Conservation (phyloP, 2,797 vertebrate genomes). For the Labroides dimidiatus region DNA sequence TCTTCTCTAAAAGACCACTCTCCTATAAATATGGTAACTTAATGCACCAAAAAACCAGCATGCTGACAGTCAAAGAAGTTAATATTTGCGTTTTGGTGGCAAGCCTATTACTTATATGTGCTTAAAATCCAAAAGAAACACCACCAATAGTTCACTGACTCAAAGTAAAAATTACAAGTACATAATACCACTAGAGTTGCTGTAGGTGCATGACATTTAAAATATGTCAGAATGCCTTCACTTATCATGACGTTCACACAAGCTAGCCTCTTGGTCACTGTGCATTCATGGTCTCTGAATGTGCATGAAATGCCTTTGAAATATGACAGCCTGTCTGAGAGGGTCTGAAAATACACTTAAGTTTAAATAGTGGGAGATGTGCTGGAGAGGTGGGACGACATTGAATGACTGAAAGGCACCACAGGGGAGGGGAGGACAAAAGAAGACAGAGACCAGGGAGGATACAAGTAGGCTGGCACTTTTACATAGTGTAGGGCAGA, state of each 20-base stretch:
- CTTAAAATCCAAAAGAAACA: conserved; percentile 3
- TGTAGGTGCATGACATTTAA: conserved; percentile 28
- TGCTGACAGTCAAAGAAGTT: too few species aligned
- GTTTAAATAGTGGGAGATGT: conserved; percentile 45
- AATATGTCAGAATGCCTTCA: conserved; percentile 35
- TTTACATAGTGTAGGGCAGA: conserved; percentile 50
- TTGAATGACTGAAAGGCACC: conserved; percentile 45
- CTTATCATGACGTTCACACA: neutral
- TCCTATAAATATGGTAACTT: neutral
- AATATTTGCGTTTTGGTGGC: neutral
- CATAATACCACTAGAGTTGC: conserved; percentile 6
- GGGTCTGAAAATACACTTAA: conserved; percentile 69
- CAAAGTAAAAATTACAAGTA: conserved; percentile 21
- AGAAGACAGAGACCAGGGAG: conserved; percentile 33
- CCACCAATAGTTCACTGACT: conserved; percentile 16
- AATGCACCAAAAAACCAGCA: neutral
- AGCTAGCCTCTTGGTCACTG: conserved; percentile 38
- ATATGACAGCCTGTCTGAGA: conserved; percentile 70
- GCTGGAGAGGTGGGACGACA: conserved; percentile 54
- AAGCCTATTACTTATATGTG: neutral
- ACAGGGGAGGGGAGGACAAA: conserved; percentile 26
- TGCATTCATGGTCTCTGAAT: conserved; percentile 50
- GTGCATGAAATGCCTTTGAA: conserved; percentile 66
- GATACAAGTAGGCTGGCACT: conserved; percentile 63
- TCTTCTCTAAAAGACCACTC: too few species aligned